These are phyloP conservation scores for Lithodes maja DNA, from an alignment of 2,888 invertebrate species.

Conservation along the genomic window DNA sequence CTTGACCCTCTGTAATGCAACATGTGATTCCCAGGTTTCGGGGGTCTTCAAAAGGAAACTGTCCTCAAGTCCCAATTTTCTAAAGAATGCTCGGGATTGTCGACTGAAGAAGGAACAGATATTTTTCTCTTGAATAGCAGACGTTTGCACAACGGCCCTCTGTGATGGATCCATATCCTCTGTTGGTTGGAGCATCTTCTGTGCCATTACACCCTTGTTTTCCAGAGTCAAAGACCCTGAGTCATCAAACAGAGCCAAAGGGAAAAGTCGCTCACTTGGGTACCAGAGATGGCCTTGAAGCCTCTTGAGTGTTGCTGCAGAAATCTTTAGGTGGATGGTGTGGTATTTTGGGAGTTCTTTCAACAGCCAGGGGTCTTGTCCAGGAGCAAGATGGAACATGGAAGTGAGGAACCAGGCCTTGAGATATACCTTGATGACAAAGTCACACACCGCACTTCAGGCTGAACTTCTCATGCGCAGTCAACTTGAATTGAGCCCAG, in stretches of 20 bases:
- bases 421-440: not conserved
- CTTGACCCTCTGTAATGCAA: constrained; percentile 13
- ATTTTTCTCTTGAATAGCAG: not conserved
- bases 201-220: not conserved
- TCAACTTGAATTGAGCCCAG: constrained; percentile 20
- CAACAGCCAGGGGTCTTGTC: constrained; percentile 11
- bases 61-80: not conserved
- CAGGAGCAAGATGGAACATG: not conserved
- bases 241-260: constrained; percentile 10
- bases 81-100: constrained; percentile 1
- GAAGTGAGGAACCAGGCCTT: not conserved
- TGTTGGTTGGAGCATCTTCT: not conserved
- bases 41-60: constrained; percentile 17
- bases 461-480: not conserved
- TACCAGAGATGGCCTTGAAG: not conserved
- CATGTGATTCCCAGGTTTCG: constrained; percentile 7
- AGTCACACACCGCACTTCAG: not conserved
- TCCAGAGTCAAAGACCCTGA: not conserved
- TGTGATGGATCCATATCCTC: not conserved
- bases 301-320: not conserved
- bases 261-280: constrained; percentile 1
- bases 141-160: constrained; percentile 1
- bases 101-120: not conserved
- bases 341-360: constrained; percentile 2
- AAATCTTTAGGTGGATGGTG: not conserved